A percentile compares a stretch with the other conserved stretches of the same genome.
Evolutionary conservation across 2,888 invertebrate species (phyloP).

Genomic region (Clepsis dumicolana): DNA sequence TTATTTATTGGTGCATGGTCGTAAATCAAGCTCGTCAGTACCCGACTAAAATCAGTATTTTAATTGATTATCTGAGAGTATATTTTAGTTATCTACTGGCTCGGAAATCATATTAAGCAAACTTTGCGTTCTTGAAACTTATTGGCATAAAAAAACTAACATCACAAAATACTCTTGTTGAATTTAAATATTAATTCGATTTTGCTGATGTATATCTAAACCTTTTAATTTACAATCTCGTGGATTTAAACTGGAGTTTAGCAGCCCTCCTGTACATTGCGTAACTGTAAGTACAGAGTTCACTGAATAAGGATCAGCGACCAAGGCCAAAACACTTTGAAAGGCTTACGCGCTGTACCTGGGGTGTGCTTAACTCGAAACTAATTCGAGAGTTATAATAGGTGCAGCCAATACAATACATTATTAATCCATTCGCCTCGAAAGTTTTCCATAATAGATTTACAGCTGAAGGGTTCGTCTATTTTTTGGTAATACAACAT

Average conservation of each 20-base stretch:
- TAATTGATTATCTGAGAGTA: not conserved
- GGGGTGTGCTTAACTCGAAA: constrained; percentile 22
- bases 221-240: not conserved
- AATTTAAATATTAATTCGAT: too few species aligned
- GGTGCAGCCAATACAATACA: constrained; percentile 4
- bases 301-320: constrained; percentile 16
- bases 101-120: not conserved
- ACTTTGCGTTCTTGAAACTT: not conserved
- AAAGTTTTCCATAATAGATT: not conserved
- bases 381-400: constrained; percentile 19
- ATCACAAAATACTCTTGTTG: not conserved
- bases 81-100: not conserved
- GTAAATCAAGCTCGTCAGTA: constrained; percentile 7
- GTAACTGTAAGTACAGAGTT: not conserved
- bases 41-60: not conserved
- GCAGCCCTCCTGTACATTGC: not conserved
- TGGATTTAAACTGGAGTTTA: not conserved
- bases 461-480: not conserved
- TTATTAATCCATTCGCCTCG: constrained; percentile 53
- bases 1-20: constrained; percentile 4
- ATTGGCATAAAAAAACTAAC: not conserved
- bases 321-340: constrained; percentile 23
- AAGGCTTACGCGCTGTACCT: constrained; percentile 33
- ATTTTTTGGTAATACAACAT: not conserved
- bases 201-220: too few species aligned